phyloP scores from a whole-genome alignment of 2,888 invertebrate genomes.

The Seladonia tumulorum region DNA sequence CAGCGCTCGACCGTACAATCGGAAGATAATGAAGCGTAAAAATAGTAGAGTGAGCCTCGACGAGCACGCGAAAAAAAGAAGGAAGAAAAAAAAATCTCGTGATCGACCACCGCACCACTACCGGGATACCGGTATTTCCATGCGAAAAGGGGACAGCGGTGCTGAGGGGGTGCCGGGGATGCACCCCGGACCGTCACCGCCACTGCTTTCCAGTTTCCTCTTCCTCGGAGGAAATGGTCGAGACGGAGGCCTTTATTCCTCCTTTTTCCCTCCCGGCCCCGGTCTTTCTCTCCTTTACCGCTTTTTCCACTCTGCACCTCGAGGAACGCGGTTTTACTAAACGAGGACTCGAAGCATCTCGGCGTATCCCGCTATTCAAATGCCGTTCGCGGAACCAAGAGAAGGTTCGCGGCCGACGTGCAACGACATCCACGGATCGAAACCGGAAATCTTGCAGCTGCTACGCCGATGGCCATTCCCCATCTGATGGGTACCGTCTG shows the following conservation, averaged over 20 bases:
- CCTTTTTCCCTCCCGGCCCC: neutral
- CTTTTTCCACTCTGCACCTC: slow-evolving; percentile 28
- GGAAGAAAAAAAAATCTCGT: slow-evolving; percentile 15
- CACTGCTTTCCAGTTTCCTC: slow-evolving; percentile 35
- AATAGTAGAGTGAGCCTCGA: slow-evolving; percentile 3
- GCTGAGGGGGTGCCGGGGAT: neutral
- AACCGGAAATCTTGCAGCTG: neutral
- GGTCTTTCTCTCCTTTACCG: slow-evolving; percentile 11
- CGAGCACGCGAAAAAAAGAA: slow-evolving; percentile 15
- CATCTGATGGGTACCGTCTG: neutral
- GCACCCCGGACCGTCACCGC: slow-evolving; percentile 13
- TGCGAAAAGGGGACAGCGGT: slow-evolving; percentile 47
- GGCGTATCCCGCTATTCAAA: slow-evolving; percentile 49
- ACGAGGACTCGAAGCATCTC: slow-evolving; percentile 28
- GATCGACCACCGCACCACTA: slow-evolving; percentile 47
- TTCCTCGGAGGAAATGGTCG: slow-evolving; percentile 31
- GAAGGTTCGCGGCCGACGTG: slow-evolving; percentile 26
- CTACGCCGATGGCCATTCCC: neutral
- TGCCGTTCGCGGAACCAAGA: slow-evolving; percentile 36
- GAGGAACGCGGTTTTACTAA: slow-evolving; percentile 35
- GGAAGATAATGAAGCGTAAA: slow-evolving; percentile 48
- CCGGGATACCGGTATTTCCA: slow-evolving; percentile 54
- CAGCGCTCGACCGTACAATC: slow-evolving; percentile 33
- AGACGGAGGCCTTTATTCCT: slow-evolving; percentile 32
- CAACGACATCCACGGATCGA: slow-evolving; percentile 24